phyloP scores from a whole-genome alignment of 2,888 invertebrate genomes.

The Protodeltote pygarga region DNA sequence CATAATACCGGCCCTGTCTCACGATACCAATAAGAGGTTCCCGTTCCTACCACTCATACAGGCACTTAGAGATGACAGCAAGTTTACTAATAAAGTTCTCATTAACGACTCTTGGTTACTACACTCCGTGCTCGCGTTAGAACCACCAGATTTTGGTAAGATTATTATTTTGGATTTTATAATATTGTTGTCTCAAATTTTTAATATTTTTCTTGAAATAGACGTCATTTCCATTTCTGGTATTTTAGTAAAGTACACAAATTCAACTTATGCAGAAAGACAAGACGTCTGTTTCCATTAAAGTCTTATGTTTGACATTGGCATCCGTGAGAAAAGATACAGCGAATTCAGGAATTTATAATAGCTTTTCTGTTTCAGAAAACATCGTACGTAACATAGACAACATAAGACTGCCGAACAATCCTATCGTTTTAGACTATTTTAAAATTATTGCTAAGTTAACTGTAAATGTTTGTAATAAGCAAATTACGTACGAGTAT shows the following conservation, averaged over 20 bases:
- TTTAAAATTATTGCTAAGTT: constrained; percentile 79
- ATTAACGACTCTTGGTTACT: constrained; percentile 88
- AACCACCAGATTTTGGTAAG: constrained; percentile 89
- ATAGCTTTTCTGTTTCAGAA: constrained; percentile 65
- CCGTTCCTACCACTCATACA: constrained; percentile 84
- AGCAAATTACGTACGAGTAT: constrained; percentile 77
- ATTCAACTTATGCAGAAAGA: too few species aligned
- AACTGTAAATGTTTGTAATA: constrained; percentile 77
- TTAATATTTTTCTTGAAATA: too few species aligned
- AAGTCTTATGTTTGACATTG: too few species aligned
- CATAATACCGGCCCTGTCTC: constrained; percentile 90
- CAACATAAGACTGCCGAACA: constrained; percentile 86
- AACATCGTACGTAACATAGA: constrained; percentile 83
- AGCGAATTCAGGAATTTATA: neutral
- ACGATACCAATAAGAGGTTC: constrained; percentile 71
- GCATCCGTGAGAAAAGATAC: too few species aligned
- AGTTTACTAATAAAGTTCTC: constrained; percentile 79
- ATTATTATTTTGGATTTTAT: constrained; percentile 16
- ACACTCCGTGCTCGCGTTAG: constrained; percentile 89
- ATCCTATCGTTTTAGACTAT: constrained; percentile 73
- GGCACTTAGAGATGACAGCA: constrained; percentile 70
- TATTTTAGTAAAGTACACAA: too few species aligned
- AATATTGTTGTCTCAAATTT: neutral
- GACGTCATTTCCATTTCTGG: too few species aligned
- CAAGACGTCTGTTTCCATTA: too few species aligned